Evolutionary conservation across 2,797 vertebrate species (phyloP).

Genomic region (Poecilia picta): DNA sequence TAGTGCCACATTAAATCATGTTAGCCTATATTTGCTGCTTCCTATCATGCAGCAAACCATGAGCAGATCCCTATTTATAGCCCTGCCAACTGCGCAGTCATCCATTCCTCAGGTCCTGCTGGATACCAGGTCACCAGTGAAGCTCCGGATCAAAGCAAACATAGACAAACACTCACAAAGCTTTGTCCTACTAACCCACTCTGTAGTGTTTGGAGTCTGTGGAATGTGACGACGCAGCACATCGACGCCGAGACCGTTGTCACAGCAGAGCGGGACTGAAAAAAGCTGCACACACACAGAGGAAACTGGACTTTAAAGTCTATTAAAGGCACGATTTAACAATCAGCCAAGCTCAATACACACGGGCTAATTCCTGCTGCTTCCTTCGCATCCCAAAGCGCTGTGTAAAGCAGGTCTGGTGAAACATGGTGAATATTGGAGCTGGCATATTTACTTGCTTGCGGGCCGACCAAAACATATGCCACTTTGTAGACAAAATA

Average conservation of each 20-base stretch:
- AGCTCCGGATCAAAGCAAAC: conserved; percentile 58
- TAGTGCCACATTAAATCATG: conserved; percentile 15
- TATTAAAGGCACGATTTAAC: conserved; percentile 64
- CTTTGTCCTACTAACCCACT: conserved; percentile 75
- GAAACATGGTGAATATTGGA: conserved; percentile 43
- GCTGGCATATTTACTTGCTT: conserved; percentile 40
- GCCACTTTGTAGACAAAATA: conserved; percentile 14
- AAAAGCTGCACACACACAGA: conserved; percentile 5
- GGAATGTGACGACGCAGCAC: conserved; percentile 59
- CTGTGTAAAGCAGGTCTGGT: conserved; percentile 17
- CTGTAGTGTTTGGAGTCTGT: conserved; percentile 42
- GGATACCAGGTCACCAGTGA: conserved; percentile 45
- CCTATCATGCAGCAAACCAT: conserved; percentile 27
- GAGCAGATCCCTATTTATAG: conserved; percentile 38
- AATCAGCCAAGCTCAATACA: conserved; percentile 53
- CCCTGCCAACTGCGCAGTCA: conserved; percentile 53
- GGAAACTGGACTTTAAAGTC: conserved; percentile 20
- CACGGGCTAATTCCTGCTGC: conserved; percentile 41
- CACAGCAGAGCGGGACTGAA: conserved; percentile 7
- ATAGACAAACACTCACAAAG: conserved; percentile 52
- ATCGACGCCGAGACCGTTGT: conserved; percentile 32
- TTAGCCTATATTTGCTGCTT: conserved; percentile 30
- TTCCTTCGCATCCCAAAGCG: conserved; percentile 5
- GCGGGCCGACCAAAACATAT: conserved; percentile 38
- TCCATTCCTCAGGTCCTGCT: conserved; percentile 41